A percentile compares a stretch with the other conserved stretches of the same genome.
Evolutionary conservation across 2,888 invertebrate genomes (phyloP).

Genomic region (Seira ritae): DNA sequence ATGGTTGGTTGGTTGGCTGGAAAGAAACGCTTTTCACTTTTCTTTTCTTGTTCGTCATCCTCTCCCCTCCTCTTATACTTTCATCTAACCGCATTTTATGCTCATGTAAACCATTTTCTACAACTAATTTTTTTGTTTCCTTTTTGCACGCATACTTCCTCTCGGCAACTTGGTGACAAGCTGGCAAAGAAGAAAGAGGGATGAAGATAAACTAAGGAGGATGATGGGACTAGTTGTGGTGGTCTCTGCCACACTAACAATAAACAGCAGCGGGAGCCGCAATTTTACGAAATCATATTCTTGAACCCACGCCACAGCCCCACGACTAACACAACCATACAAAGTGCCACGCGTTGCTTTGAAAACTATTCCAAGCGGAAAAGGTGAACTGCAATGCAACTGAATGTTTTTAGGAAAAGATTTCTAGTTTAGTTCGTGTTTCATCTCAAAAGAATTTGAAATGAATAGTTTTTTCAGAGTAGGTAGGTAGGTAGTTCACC

Average conservation of each 20-base stretch:
- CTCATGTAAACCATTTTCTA: conserved; percentile 38
- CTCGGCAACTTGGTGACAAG: conserved; percentile 18
- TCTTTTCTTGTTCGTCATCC: conserved; percentile 23
- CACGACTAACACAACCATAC: no score
- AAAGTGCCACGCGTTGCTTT: no score
- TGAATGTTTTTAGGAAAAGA: no score
- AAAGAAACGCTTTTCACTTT: conserved; percentile 3
- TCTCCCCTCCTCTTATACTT: conserved; percentile 5
- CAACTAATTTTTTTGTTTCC: conserved; percentile 19
- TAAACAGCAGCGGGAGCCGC: conserved; percentile 1
- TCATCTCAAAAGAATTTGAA: not conserved
- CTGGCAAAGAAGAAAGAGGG: conserved; percentile 20
- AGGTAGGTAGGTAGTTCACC: not conserved
- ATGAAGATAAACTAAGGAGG: not conserved
- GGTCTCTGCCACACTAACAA: not conserved
- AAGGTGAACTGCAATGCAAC: no score
- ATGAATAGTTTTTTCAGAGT: not conserved
- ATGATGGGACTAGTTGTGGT: not conserved
- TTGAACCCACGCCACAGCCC: not conserved
- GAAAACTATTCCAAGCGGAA: no score
- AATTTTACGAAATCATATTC: conserved; percentile 3
- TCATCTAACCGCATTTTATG: conserved; percentile 40
- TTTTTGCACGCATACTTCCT: conserved; percentile 24
- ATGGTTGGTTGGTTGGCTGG: not conserved
- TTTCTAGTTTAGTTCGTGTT: not conserved